Evolutionary conservation across 2,888 invertebrate genomes (phyloP).

Genomic region (Caenorhabditis japonica): DNA sequence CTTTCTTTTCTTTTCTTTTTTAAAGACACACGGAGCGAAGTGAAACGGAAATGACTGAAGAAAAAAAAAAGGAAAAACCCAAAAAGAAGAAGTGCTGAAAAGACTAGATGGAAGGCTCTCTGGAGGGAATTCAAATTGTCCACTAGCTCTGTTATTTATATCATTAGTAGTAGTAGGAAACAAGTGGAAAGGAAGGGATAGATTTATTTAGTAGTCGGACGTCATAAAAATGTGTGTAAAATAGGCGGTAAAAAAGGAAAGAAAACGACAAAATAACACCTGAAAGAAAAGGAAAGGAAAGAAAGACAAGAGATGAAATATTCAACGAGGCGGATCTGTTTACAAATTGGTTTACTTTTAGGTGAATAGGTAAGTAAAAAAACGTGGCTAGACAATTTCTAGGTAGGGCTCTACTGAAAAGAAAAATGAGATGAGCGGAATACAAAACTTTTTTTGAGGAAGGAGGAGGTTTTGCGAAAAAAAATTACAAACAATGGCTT

Average conservation of each 20-base stretch:
- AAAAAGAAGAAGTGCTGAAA: constrained; percentile 18
- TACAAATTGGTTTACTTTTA: constrained; percentile 20
- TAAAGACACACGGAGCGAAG: constrained; percentile 33
- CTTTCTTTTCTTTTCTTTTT: constrained; percentile 27
- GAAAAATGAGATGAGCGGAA: not conserved
- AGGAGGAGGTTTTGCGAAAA: constrained; percentile 5
- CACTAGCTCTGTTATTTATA: constrained; percentile 17
- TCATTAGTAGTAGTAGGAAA: constrained; percentile 10
- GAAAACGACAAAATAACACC: constrained; percentile 21
- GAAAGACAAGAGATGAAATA: constrained; percentile 20
- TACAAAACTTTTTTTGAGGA: constrained; percentile 2
- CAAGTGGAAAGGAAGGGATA: not conserved
- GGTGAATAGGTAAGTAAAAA: no score
- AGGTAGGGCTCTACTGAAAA: no score
- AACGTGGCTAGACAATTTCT: no score
- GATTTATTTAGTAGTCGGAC: not conserved
- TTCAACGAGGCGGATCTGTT: constrained; percentile 17
- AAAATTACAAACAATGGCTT: no score
- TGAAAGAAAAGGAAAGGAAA: not conserved
- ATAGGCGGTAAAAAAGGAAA: not conserved
- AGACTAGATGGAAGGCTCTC: constrained; percentile 13
- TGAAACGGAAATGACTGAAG: constrained; percentile 1
- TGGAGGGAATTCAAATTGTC: constrained; percentile 17
- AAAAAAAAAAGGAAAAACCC: constrained; percentile 4
- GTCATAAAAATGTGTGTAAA: constrained; percentile 1